Percentiles rank a stretch among this genome's conserved stretches.
These are phyloP conservation scores for Cephalopterus ornatus DNA, from an alignment of 2,113 vertebrate species.

Conservation along the genomic window DNA sequence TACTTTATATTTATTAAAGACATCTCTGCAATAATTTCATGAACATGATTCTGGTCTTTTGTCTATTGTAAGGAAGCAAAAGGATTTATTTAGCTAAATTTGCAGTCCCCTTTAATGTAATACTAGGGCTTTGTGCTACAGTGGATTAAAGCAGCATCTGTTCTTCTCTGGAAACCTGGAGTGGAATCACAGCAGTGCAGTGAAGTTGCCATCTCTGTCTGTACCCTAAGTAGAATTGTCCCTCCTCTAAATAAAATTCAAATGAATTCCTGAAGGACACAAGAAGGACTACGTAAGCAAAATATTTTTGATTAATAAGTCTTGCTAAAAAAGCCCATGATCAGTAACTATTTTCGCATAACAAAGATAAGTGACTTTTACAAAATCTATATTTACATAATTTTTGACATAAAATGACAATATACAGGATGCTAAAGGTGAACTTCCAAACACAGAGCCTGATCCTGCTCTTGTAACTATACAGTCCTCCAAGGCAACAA, in stretches of 20 bases:
- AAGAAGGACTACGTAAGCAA: background rate
- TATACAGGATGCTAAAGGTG: background rate
- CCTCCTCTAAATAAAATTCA: background rate
- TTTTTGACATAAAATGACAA: background rate
- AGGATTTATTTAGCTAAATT: constrained; percentile 59
- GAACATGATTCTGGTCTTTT: constrained; percentile 4
- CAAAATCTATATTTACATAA: background rate
- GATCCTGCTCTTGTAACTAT: background rate
- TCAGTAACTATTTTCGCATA: background rate
- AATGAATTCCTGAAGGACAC: background rate
- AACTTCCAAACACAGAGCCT: background rate
- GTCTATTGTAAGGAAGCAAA: constrained; percentile 34
- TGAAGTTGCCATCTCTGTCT: constrained; percentile 13
- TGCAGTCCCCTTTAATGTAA: constrained; percentile 44
- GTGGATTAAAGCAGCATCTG: constrained; percentile 65
- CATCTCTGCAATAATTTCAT: background rate
- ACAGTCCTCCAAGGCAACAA: background rate
- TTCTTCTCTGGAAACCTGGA: constrained; percentile 58
- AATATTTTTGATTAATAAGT: background rate
- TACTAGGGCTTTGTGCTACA: constrained; percentile 62
- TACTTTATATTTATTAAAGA: background rate
- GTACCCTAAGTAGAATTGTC: background rate
- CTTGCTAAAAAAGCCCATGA: background rate
- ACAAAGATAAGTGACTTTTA: background rate
- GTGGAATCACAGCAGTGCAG: constrained; percentile 40